Conservation (phyloP, 2,113 vertebrate genomes). For the Pimephales promelas region DNA sequence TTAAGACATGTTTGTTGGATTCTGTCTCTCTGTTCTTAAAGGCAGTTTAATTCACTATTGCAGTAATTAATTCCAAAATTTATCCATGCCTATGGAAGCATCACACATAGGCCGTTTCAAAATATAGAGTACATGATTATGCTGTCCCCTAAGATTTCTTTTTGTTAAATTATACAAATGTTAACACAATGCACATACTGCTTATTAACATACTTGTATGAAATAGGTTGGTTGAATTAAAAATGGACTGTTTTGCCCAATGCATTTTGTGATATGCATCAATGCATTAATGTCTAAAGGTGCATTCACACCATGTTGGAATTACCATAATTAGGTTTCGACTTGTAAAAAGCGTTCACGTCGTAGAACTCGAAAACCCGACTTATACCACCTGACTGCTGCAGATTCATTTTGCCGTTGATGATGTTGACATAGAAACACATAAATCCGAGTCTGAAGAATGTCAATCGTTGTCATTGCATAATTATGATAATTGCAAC, state of each 20-base stretch:
- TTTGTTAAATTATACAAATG: no score
- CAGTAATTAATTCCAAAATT: no score
- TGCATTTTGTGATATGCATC: neutral
- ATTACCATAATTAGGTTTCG: no score
- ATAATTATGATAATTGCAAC: no score
- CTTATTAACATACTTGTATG: neutral
- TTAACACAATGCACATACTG: neutral
- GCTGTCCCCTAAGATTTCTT: neutral
- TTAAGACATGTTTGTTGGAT: neutral
- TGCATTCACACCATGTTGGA: no score
- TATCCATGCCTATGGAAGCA: neutral
- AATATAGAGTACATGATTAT: neutral
- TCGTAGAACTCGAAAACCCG: no score
- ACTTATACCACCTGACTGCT: no score
- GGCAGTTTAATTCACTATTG: neutral
- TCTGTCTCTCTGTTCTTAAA: neutral
- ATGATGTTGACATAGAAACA: no score
- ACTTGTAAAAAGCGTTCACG: no score
- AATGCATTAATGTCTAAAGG: neutral
- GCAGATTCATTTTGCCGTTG: no score
- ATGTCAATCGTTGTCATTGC: no score
- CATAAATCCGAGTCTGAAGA: no score
- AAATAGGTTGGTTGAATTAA: neutral
- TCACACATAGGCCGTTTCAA: neutral
- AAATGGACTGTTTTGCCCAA: neutral